Evolutionary conservation across 2,113 vertebrate genomes (phyloP).

Genomic region (Ailuropoda melanoleuca): DNA sequence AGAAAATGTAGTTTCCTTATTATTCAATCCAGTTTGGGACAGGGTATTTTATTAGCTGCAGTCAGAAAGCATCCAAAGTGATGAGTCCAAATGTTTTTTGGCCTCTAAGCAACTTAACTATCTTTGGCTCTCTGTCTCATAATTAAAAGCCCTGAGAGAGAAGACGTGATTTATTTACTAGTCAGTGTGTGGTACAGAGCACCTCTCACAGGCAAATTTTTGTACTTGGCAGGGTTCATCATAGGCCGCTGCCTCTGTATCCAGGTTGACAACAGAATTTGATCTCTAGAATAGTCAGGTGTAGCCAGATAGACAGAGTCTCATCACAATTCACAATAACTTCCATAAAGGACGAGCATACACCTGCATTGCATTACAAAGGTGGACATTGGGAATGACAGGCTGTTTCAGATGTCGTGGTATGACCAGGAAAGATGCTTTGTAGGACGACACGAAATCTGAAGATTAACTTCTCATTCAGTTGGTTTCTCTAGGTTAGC

Average conservation of each 20-base stretch:
- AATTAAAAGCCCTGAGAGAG: not conserved
- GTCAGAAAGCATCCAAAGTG: not conserved
- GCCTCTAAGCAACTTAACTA: not conserved
- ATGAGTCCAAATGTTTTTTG: not conserved
- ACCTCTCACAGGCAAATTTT: not conserved
- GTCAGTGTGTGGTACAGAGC: not conserved
- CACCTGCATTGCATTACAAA: not conserved
- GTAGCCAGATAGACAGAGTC: not conserved
- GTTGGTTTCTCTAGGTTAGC: not conserved
- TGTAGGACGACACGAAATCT: not conserved
- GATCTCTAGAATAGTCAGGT: not conserved
- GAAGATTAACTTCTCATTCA: not conserved
- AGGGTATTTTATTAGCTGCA: not conserved
- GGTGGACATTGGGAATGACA: accelerated
- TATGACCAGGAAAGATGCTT: not conserved
- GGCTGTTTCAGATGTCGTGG: not conserved
- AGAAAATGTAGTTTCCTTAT: not conserved
- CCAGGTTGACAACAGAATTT: not conserved
- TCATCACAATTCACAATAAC: not conserved
- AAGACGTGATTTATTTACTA: not conserved
- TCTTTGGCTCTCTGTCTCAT: not conserved
- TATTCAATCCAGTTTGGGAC: not conserved
- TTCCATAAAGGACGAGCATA: not conserved
- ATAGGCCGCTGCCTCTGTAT: not conserved
- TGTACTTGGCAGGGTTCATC: not conserved